These are phyloP conservation scores for Cheilosia impressa DNA, from an alignment of 2,888 invertebrate species.

Conservation along the genomic window DNA sequence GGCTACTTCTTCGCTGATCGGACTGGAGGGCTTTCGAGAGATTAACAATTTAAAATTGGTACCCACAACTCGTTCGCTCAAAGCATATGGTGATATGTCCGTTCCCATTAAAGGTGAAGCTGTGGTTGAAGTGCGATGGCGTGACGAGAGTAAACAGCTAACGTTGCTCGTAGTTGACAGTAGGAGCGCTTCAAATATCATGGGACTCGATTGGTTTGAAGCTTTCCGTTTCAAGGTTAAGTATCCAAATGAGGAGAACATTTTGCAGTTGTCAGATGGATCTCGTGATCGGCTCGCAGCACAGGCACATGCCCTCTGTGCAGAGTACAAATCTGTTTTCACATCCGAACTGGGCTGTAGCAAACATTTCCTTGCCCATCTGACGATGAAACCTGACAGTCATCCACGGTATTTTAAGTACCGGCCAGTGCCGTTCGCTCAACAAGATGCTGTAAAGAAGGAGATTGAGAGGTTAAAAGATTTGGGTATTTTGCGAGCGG, in stretches of 20 bases:
- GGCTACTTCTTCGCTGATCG: slow-evolving; percentile 41
- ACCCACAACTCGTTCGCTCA: too few species aligned
- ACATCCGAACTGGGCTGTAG: slow-evolving; percentile 29
- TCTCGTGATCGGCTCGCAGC: slow-evolving; percentile 25
- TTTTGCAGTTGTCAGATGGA: slow-evolving; percentile 19
- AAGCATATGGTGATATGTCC: too few species aligned
- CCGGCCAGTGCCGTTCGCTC: slow-evolving; percentile 37
- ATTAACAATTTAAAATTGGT: neutral
- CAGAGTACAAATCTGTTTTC: slow-evolving; percentile 28
- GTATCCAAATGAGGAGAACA: slow-evolving; percentile 18
- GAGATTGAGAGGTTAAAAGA: slow-evolving; percentile 9
- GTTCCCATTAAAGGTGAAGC: neutral
- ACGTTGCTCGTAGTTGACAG: neutral
- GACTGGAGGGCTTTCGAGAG: slow-evolving; percentile 10
- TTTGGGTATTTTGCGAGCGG: slow-evolving; percentile 25
- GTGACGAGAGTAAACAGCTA: slow-evolving; percentile 15
- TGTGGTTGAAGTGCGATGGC: slow-evolving; percentile 7
- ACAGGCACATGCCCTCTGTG: slow-evolving; percentile 21
- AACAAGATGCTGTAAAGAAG: slow-evolving; percentile 17
- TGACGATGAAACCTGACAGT: too few species aligned
- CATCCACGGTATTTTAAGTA: too few species aligned
- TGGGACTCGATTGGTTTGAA: slow-evolving; percentile 24
- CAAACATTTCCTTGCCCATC: too few species aligned
- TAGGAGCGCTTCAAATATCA: slow-evolving; percentile 18
- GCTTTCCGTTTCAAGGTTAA: slow-evolving; percentile 25